phyloP scores from a whole-genome alignment of 2,797 vertebrate species.

The Schizopygopsis pylzovi region DNA sequence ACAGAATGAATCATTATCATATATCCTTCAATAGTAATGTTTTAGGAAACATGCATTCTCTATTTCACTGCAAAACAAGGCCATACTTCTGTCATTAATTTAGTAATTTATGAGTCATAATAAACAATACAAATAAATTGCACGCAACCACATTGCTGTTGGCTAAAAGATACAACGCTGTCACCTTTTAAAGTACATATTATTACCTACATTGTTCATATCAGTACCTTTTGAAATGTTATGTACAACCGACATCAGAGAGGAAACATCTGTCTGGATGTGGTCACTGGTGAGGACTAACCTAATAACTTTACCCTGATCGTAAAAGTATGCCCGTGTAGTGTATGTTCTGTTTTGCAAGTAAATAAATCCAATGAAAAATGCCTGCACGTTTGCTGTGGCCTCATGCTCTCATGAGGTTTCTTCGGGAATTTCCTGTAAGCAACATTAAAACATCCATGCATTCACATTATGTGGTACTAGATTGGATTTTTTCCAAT shows the following conservation, averaged over 20 bases:
- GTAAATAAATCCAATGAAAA: neutral
- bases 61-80: neutral
- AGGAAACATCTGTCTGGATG: neutral
- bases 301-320: neutral
- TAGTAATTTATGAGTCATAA: neutral
- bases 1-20: neutral
- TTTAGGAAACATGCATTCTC: neutral
- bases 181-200: neutral
- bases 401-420: neutral
- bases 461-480: neutral
- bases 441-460: neutral
- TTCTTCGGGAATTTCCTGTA: neutral
- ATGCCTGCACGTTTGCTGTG: neutral
- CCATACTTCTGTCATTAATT: neutral
- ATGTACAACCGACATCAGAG: neutral
- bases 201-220: neutral
- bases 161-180: neutral
- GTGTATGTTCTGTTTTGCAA: neutral
- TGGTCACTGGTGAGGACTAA: neutral
- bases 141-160: no score
- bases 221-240: neutral
- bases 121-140: no score
- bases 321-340: neutral
- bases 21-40: no score
- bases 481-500: neutral